phyloP scores from a whole-genome alignment of 2,113 vertebrate genomes.

The Sturnus vulgaris region DNA sequence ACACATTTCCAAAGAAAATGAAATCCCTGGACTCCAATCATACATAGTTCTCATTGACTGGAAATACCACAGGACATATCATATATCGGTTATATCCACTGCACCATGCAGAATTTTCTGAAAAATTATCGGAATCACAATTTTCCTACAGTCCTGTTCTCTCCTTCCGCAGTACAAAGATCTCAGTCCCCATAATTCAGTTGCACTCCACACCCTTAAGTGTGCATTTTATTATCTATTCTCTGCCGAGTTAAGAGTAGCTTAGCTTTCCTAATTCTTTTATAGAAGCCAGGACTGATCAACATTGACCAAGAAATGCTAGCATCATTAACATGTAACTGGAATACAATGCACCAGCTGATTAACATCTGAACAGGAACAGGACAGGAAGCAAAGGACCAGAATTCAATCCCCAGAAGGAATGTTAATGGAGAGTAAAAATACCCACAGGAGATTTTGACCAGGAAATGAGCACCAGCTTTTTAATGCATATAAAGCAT shows the following conservation, averaged over 20 bases:
- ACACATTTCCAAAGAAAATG: conserved; percentile 1
- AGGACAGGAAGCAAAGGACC: conserved; percentile 28
- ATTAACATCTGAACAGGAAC: conserved; percentile 32
- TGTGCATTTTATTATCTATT: background rate
- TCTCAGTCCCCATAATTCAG: background rate
- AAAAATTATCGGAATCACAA: background rate
- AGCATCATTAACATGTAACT: background rate
- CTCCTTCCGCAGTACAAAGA: background rate
- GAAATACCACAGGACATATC: background rate
- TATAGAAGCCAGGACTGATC: background rate
- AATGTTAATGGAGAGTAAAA: conserved; percentile 65
- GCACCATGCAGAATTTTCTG: background rate
- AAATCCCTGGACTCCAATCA: background rate
- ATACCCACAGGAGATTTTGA: conserved; percentile 37
- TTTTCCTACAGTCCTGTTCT: background rate
- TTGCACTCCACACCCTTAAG: background rate
- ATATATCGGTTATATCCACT: background rate
- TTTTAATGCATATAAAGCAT: background rate
- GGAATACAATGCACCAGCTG: conserved; percentile 41
- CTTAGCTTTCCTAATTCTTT: background rate
- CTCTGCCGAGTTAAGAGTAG: background rate
- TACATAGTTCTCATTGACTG: background rate
- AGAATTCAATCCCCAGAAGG: conserved; percentile 16
- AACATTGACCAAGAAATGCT: background rate
- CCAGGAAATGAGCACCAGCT: background rate